Evolutionary conservation across 2,888 invertebrate genomes (phyloP).

Genomic region (Eucera pruinosa): DNA sequence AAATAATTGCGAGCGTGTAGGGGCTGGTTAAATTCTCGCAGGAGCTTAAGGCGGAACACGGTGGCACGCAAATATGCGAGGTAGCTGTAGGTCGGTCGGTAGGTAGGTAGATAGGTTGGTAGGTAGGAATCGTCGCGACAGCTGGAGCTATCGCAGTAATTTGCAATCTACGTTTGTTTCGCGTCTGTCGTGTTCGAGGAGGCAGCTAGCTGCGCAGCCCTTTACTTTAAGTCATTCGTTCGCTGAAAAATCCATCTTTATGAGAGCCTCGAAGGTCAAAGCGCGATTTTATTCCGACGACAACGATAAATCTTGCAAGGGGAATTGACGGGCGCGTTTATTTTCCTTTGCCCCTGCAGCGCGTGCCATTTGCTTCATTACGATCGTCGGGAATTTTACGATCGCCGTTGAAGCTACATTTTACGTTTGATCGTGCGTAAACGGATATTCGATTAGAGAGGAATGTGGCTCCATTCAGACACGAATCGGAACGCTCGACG

Average conservation of each 20-base stretch:
- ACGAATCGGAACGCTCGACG: background rate
- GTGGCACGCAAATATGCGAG: conserved; percentile 42
- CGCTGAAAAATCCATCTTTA: conserved; percentile 46
- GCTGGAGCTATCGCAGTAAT: conserved; percentile 58
- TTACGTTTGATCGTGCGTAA: conserved; percentile 24
- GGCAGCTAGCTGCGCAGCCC: conserved; percentile 35
- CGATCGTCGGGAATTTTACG: conserved; percentile 30
- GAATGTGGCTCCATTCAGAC: conserved; percentile 21
- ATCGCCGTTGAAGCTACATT: conserved; percentile 32
- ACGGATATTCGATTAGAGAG: conserved; percentile 25
- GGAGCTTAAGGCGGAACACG: conserved; percentile 36
- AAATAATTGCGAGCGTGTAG: conserved; percentile 9
- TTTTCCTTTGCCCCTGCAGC: conserved; percentile 1
- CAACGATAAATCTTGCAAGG: conserved; percentile 25
- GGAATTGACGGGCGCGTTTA: conserved; percentile 14
- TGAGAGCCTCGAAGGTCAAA: conserved; percentile 29
- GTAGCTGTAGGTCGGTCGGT: conserved; percentile 54
- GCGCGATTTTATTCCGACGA: conserved; percentile 37
- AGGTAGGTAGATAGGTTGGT: conserved; percentile 40
- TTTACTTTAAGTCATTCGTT: conserved; percentile 35
- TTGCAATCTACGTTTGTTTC: conserved; percentile 54
- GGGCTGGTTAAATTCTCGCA: conserved; percentile 4
- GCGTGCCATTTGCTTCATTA: background rate
- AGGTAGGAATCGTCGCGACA: conserved; percentile 57
- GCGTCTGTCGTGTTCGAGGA: conserved; percentile 37